Base-by-base conservation (phyloP, 2,113 vertebrate genomes). In the Oxygymnocypris stewartii region DNA sequence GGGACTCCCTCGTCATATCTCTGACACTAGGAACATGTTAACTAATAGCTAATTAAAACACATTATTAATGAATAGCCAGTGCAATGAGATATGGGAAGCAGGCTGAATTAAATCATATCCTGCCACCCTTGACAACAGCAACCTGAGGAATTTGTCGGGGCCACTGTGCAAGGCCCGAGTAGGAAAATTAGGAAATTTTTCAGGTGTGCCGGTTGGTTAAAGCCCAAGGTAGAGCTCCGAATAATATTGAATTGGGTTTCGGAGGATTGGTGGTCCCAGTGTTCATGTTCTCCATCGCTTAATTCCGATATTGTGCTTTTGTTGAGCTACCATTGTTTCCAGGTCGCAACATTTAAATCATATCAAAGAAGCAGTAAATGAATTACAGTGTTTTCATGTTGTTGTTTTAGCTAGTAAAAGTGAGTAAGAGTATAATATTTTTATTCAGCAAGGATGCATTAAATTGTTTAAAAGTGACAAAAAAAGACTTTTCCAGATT, bases 21-120 rank as follows among this genome's bases (percentile, higher is more conserved):
- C 88, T 93, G 92, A 93, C 93, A 94, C 90, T 89, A 90, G 91
- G 89, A 93, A 91, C 91, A 92, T 93, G 93, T 94, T 94, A 90
- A 88, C 93, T 94, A 95, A 95, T 94, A 89, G 91, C 93, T 94
- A 94, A 95, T 95, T 95, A 95, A 94, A 94, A 94, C 89, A 90
- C 89, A 88, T 93, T 90, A 93, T 93, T 94, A 94, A 94, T 94
- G 93, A 94, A 93, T 89, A 92, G 88, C 89, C 91, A 87, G 88
- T 91, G 84, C 82, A 89, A 91, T 89, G 91, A 25, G 94, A 94
- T 94, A 94, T 93, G 92, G 79, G 86, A 67, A 85, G 89, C 90
- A 86, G 84, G 86, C 89, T 89, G 90, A 93, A 95, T 94, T 91
- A 94, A 94, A 91, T 92, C 92, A 89, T 94, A 90, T 90, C 85